Conservation (phyloP, 1,140 invertebrate species). For the Pseudachorutes palmiensis region DNA sequence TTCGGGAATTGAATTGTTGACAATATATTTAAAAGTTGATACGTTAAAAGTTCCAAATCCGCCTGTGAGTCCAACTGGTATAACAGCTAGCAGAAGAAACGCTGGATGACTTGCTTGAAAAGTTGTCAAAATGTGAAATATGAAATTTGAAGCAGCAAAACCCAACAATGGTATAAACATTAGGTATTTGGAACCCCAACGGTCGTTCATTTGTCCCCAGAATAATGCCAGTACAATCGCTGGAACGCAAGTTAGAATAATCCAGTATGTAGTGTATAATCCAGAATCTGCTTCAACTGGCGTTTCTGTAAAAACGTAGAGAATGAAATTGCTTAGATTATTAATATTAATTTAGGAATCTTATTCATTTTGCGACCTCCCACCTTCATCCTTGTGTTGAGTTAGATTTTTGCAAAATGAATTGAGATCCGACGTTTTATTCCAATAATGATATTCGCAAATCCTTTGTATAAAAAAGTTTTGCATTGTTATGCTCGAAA, state of each 20-base stretch:
- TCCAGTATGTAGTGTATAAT: background rate
- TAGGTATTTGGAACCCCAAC: background rate
- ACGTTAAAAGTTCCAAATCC: background rate
- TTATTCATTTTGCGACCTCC: background rate
- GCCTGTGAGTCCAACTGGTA: background rate
- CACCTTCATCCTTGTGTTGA: background rate
- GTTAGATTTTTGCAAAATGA: background rate
- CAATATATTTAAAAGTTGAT: background rate
- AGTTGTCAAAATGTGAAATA: background rate
- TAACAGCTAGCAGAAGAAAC: background rate
- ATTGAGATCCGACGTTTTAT: background rate
- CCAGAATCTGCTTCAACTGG: background rate
- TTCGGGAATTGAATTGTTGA: background rate
- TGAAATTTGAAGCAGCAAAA: background rate
- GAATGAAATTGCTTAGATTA: background rate
- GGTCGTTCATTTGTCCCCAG: background rate
- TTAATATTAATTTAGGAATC: background rate
- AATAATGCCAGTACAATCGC: background rate
- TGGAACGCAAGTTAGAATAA: background rate
- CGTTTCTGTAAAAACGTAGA: background rate
- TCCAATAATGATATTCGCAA: background rate
- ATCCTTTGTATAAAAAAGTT: background rate
- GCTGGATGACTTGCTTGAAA: background rate
- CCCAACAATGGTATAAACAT: background rate
- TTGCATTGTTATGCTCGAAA: background rate